Evolutionary conservation across 2,888 invertebrate genomes (phyloP).

Genomic region (Margaritifera margaritifera): DNA sequence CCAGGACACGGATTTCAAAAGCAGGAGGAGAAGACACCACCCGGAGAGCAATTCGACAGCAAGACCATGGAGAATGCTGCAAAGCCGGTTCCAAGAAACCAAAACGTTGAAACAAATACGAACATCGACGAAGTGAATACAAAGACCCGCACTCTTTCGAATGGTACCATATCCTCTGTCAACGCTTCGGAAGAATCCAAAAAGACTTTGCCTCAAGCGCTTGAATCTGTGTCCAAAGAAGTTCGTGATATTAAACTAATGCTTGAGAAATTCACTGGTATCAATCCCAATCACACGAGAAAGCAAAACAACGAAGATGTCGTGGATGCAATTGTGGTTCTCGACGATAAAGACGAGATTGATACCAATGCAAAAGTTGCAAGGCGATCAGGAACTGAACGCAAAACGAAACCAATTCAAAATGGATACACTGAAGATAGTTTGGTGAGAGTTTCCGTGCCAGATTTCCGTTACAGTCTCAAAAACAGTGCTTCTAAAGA

Average conservation of each 20-base stretch:
- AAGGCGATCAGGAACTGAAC: background rate
- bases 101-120: constrained; percentile 6
- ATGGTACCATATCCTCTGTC: constrained; percentile 21
- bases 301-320: background rate
- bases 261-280: constrained; percentile 50
- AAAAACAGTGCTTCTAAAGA: constrained; percentile 5
- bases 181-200: constrained; percentile 38
- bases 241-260: constrained; percentile 52
- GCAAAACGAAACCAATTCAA: constrained; percentile 15
- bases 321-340: constrained; percentile 19
- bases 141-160: background rate
- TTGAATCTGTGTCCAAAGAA: constrained; percentile 48
- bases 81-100: constrained; percentile 4
- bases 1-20: constrained; percentile 24
- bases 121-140: constrained; percentile 2
- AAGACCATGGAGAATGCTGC: constrained; percentile 24
- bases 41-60: constrained; percentile 1
- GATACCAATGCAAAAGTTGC: too few species aligned
- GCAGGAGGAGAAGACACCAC: constrained; percentile 30
- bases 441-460: constrained; percentile 28
- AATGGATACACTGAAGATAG: constrained; percentile 3
- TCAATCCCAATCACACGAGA: constrained; percentile 26
- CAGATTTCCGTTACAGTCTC: constrained; percentile 18
- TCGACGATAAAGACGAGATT: constrained; percentile 10
- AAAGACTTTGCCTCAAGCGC: constrained; percentile 39